phyloP scores from a whole-genome alignment of 64 coral and sea anemone genomes.

The Orbicella faveolata region DNA sequence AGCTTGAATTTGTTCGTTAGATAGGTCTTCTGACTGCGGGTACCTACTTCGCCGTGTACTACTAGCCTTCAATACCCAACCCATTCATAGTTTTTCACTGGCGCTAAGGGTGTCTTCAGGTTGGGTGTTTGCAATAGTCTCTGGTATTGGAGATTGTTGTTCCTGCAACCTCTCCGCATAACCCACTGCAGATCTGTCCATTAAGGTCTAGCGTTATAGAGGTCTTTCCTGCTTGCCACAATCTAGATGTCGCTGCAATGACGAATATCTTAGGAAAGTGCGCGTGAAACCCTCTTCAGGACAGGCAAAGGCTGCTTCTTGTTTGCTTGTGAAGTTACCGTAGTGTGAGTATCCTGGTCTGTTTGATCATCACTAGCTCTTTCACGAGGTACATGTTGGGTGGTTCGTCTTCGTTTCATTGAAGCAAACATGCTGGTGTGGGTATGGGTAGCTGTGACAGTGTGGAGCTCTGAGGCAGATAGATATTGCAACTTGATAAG shows the following conservation, averaged over 20 bases:
- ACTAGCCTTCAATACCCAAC: neutral
- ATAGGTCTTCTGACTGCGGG: neutral
- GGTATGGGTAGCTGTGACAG: too few relatives aligned
- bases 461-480: neutral
- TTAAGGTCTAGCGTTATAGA: conserved; percentile 17
- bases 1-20: too few relatives aligned
- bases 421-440: neutral
- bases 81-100: neutral
- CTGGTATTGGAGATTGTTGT: neutral
- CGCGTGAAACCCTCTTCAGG: conserved; percentile 23
- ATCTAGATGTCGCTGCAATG: conserved; percentile 2
- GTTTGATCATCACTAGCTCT: neutral
- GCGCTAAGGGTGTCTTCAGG: neutral
- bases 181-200: neutral
- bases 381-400: neutral
- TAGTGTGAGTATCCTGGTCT: neutral
- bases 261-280: neutral
- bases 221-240: neutral
- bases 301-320: neutral
- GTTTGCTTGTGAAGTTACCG: neutral
- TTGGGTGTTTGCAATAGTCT: neutral
- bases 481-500: conserved; percentile 1
- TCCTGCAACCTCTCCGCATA: neutral
- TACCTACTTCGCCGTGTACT: neutral
- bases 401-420: neutral